Conservation (phyloP, 2,888 invertebrate genomes). For the Drosophila cognata region DNA sequence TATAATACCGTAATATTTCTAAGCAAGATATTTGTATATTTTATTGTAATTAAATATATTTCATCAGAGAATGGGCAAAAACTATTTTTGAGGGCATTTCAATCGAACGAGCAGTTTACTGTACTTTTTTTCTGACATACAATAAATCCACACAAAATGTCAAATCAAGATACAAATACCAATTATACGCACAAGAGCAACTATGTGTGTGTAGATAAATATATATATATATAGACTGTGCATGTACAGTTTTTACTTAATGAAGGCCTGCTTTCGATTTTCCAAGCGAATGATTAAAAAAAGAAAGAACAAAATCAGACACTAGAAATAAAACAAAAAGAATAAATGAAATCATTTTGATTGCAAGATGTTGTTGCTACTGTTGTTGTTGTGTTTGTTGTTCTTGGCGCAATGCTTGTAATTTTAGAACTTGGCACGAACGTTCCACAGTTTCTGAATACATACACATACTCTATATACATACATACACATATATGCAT, state of each 20-base stretch:
- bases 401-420: constrained; percentile 57
- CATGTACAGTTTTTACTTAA: constrained; percentile 31
- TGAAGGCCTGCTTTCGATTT: constrained; percentile 63
- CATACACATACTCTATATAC: constrained; percentile 17
- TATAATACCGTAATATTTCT: not conserved
- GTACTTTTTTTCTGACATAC: not conserved
- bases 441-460: constrained; percentile 32
- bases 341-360: constrained; percentile 52
- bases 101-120: constrained; percentile 14
- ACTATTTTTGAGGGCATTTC: not conserved
- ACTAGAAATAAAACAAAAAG: constrained; percentile 2
- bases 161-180: constrained; percentile 7
- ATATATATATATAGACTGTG: not conserved
- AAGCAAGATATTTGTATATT: not conserved
- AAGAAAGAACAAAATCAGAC: constrained; percentile 3
- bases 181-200: not conserved
- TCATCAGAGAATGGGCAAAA: not conserved
- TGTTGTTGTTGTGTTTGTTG: constrained; percentile 16
- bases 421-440: constrained; percentile 78
- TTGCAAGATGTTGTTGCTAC: constrained; percentile 31
- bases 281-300: constrained; percentile 54
- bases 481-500: not conserved
- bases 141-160: not conserved
- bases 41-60: not conserved
- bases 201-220: not conserved